Percentiles rank a stretch among this genome's conserved stretches.
phyloP scores from a whole-genome alignment of 2,113 vertebrate genomes.

The Australoheros scitulus region DNA sequence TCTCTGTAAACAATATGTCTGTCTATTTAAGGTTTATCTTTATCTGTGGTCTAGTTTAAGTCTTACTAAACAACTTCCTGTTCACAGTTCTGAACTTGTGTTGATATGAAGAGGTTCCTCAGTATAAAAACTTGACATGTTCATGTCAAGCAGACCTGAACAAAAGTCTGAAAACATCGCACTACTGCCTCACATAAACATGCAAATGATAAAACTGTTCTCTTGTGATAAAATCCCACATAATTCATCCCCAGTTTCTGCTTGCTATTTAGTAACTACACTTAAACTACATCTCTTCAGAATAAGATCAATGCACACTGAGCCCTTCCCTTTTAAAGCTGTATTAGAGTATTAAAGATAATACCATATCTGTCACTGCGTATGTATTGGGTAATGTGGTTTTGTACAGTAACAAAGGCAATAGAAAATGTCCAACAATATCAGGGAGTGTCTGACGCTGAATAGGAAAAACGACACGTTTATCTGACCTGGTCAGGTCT shows the following conservation, averaged over 20 bases:
- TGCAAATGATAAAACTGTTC: slow-evolving; percentile 23
- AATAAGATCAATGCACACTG: background rate
- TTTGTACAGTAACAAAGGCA: background rate
- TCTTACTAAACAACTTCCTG: background rate
- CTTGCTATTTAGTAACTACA: background rate
- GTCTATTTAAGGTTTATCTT: background rate
- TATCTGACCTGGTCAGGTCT: background rate
- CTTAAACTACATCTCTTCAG: background rate
- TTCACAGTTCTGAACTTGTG: background rate
- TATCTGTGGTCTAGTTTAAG: background rate
- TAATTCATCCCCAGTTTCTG: background rate
- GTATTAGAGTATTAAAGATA: background rate
- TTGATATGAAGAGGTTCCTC: background rate
- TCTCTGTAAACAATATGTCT: background rate
- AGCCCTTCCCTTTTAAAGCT: background rate
- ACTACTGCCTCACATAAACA: background rate
- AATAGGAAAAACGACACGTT: background rate
- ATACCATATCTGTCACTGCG: background rate
- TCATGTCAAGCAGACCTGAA: background rate
- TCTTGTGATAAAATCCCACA: background rate
- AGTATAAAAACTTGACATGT: background rate
- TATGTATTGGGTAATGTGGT: background rate
- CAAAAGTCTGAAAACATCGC: slow-evolving; percentile 25
- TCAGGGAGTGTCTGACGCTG: background rate
- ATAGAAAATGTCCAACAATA: background rate